Conservation (phyloP, 2,888 invertebrate species). For the Hirtodrosophila confusa region DNA sequence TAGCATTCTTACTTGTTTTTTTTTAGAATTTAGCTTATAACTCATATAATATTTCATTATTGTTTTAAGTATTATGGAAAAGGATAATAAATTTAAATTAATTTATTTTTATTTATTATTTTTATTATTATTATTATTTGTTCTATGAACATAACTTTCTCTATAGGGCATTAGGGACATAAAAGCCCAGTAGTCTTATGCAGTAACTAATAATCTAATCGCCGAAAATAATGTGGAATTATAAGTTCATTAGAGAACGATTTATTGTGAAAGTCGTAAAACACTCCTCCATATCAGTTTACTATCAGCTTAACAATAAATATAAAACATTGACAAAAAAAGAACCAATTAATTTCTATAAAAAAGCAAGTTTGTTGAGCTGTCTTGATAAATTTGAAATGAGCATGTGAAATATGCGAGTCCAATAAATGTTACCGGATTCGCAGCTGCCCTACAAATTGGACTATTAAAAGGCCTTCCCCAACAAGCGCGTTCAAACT, state of each 20-base stretch:
- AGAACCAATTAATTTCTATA: slow-evolving; percentile 5
- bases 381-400: slow-evolving; percentile 35
- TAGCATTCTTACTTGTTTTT: too few species aligned
- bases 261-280: slow-evolving; percentile 61
- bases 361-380: slow-evolving; percentile 5
- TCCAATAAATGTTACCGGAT: slow-evolving; percentile 1
- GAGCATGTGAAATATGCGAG: slow-evolving; percentile 32
- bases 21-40: too few species aligned
- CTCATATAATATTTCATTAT: too few species aligned
- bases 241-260: slow-evolving; percentile 57
- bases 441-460: neutral
- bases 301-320: slow-evolving; percentile 31
- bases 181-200: slow-evolving; percentile 6
- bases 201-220: slow-evolving; percentile 54
- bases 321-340: slow-evolving; percentile 4
- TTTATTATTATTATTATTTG: too few species aligned
- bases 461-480: slow-evolving; percentile 32
- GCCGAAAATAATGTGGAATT: slow-evolving; percentile 45
- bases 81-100: too few species aligned
- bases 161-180: neutral
- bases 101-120: too few species aligned
- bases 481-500: slow-evolving; percentile 19
- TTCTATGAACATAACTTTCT: neutral
- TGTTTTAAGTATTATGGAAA: too few species aligned
- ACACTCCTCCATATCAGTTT: slow-evolving; percentile 62